A percentile compares a stretch with the other conserved stretches of the same genome.
phyloP scores from a whole-genome alignment of 2,888 invertebrate species.

The Crepidodera aurea region DNA sequence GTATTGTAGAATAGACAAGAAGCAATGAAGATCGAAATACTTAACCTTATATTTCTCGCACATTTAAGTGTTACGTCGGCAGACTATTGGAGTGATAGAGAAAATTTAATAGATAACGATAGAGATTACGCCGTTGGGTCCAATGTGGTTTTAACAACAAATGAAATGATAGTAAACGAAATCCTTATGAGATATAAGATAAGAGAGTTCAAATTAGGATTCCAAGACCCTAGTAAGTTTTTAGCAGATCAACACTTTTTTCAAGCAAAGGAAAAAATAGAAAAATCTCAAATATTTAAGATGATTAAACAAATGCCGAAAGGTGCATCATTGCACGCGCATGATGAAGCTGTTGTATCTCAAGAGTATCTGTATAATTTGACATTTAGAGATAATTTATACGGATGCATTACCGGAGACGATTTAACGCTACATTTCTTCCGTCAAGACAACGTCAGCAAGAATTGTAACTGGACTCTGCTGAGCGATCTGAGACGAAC shows the following conservation, averaged over 20 bases:
- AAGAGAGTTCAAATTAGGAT: constrained; percentile 52
- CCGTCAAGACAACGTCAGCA: neutral
- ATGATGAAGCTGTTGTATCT: constrained; percentile 59
- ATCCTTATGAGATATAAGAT: constrained; percentile 52
- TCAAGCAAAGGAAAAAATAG: constrained; percentile 66
- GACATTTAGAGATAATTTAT: constrained; percentile 24
- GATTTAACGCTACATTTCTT: constrained; percentile 30
- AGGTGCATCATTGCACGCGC: constrained; percentile 74
- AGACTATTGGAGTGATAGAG: neutral
- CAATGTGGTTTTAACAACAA: constrained; percentile 53
- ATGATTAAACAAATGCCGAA: constrained; percentile 76
- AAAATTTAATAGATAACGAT: constrained; percentile 40
- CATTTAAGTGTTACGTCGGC: neutral
- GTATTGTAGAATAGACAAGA: neutral
- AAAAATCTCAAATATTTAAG: constrained; percentile 70
- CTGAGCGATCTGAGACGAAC: constrained; percentile 40
- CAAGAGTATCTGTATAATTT: neutral
- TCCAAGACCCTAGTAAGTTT: constrained; percentile 58
- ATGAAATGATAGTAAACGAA: constrained; percentile 51
- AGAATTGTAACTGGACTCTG: constrained; percentile 43
- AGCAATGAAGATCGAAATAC: neutral
- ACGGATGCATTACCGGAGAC: constrained; percentile 21
- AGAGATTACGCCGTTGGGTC: constrained; percentile 41
- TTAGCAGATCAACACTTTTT: constrained; percentile 74
- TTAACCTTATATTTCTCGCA: neutral